Base-by-base conservation (phyloP, 2,888 invertebrate species). In the Notocelia uddmanniana region DNA sequence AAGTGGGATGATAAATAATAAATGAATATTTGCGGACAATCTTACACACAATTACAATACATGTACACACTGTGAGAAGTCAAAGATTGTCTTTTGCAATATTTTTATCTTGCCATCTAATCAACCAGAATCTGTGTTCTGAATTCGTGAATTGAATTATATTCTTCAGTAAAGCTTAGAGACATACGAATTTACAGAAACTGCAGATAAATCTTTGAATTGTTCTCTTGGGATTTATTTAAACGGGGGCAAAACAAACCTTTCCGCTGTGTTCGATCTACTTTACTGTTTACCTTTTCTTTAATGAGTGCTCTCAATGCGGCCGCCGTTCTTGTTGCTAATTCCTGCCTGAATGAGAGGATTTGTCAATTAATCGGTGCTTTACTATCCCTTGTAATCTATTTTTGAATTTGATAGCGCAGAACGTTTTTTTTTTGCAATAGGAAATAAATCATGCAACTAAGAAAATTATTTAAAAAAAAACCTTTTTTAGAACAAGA, bases 211-310 rank as follows among this genome's bases (percentile, higher is more conserved):
- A 41, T 3, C 41, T 15, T 15, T 41, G 5, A 15, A 50, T 50
- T 8, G 18, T 54, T 19, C 15, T 54, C 52, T 21, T 11, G 55
- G 54, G 54, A 57, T 31, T 57, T 57, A 57, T 31, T n/a, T 31
- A 31, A 31, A 57, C 13, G 6, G 54, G n/a, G 31, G 54, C 23
- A 5, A 21, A 54, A 13, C 54, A 23, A 21, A 55, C 31, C 6
- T 58, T 18, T 18, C 34, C 10, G 19, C 19, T 19, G 11, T 13
- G 58, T 58, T 58, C 19, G 11, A 34, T 18, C 18, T 6, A 15
- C 23, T 34, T 18, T 13, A 18, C 37, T 41, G 21, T 37, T 19
- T 41, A 8, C 37, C 37, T 59, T 6, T 21, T 37, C 1, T 41
- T 21, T 21, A 54, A 54, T 26, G 54, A 54, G 26, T 23, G n/a